phyloP scores from a whole-genome alignment of 2,113 vertebrate species.

The Fregata magnificens region DNA sequence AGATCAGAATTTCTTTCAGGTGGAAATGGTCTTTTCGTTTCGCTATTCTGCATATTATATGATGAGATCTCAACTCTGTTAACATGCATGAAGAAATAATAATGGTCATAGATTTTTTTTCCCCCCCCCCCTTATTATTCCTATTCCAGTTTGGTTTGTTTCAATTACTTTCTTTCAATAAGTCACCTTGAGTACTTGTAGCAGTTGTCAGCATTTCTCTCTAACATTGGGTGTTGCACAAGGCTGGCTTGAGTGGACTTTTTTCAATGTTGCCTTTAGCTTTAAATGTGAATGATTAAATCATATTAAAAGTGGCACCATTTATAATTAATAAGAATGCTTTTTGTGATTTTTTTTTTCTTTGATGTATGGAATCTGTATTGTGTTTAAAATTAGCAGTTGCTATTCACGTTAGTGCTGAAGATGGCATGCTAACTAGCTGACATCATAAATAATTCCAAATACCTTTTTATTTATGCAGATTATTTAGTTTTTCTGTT shows the following conservation, averaged over 20 bases:
- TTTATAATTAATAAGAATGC: background rate
- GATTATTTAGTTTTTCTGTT: background rate
- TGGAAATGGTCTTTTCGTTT: background rate
- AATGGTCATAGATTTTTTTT: background rate
- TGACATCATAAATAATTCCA: background rate
- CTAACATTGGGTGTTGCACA: background rate
- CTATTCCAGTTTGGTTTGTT: background rate
- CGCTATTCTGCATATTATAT: background rate
- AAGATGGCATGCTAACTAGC: background rate
- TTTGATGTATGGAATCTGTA: background rate
- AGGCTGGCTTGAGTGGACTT: background rate
- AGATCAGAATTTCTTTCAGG: background rate
- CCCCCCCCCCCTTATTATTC: background rate
- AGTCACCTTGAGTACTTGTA: background rate
- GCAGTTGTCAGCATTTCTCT: background rate
- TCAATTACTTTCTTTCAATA: background rate
- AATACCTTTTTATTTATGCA: background rate
- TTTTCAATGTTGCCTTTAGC: background rate
- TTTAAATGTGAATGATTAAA: background rate
- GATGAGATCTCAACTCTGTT: background rate
- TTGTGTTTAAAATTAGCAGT: background rate
- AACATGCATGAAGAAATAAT: background rate
- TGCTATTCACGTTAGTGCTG: background rate
- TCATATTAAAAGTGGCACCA: background rate
- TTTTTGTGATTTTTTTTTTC: background rate